Evolutionary conservation across 2,888 invertebrate species (phyloP).

Genomic region (Caenorhabditis sp.): DNA sequence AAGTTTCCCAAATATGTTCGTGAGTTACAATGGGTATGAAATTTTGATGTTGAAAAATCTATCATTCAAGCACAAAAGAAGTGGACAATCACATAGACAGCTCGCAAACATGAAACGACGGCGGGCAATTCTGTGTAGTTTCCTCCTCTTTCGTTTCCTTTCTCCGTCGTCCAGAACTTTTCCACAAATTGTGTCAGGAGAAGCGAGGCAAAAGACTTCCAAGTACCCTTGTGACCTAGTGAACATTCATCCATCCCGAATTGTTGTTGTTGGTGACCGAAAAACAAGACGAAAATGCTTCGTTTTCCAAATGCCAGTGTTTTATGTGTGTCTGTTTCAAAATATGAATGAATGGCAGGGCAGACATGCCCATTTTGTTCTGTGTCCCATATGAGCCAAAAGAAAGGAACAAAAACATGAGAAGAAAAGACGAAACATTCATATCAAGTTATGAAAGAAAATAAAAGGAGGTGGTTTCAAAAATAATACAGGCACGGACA

Average conservation of each 20-base stretch:
- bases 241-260: slow-evolving; percentile 43
- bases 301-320: background rate
- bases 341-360: slow-evolving; percentile 38
- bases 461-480: slow-evolving; percentile 36
- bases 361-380: slow-evolving; percentile 3
- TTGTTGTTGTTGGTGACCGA: slow-evolving; percentile 53
- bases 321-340: slow-evolving; percentile 45
- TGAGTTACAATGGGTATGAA: background rate
- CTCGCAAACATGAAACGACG: slow-evolving; percentile 11
- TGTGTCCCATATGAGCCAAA: slow-evolving; percentile 22
- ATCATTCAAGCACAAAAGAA: background rate
- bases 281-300: slow-evolving; percentile 22
- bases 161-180: slow-evolving; percentile 11
- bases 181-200: slow-evolving; percentile 37
- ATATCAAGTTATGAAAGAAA: background rate
- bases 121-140: slow-evolving; percentile 13
- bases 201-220: slow-evolving; percentile 22
- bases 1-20: too few relatives aligned
- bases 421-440: slow-evolving; percentile 10
- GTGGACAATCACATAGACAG: slow-evolving; percentile 7
- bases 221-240: slow-evolving; percentile 54
- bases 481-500: slow-evolving; percentile 56
- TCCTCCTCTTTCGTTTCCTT: slow-evolving; percentile 1
- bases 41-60: background rate
- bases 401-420: background rate